Base-by-base conservation (phyloP, 2,113 vertebrate genomes). In the Rhombomys opimus region DNA sequence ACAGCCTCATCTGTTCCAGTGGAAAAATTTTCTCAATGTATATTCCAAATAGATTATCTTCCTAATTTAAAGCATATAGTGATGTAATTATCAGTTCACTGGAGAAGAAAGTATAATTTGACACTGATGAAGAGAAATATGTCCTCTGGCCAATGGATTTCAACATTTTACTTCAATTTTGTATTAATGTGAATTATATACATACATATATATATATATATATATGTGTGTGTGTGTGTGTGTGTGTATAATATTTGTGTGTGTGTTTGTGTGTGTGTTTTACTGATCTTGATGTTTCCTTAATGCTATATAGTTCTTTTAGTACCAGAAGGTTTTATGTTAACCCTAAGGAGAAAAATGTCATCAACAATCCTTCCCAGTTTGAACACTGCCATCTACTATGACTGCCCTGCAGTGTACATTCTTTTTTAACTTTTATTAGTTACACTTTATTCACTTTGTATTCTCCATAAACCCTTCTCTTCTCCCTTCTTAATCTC, bases 81-180 rank as follows among this genome's bases (percentile, higher is more conserved):
- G 94, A 96, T 96, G 80, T 93, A 96, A 95, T 98, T 97, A 97
- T 94, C 93, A 95, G 89, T 93, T 98, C 95, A 96, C 61, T 96
- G 61, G 77, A 96, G 89, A 97, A 95, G 63, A 97, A 15, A 97
- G n/a, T 84, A 92, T 27, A 91, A 95, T 94, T 96, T 95, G 97
- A 96, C 89, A 93, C 57, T 97, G 84, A 98, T 96, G 82, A 97
- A 95, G 91, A 97, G 78, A 96, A 96, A 98, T 96, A 80, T 78
- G 23, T 76, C 77, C 57, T 89, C 92, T 95, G 32, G n/a, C 57
- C 95, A 89, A 84, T 75, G 65, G 41, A 50, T 91, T 87, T 89
- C 86, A 91, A 95, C 12, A 61, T 91, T 70, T 89, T 84, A 87
- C 18, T 94, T 91, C 11, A 84, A 35, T 11, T 68, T 68, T 46